These are phyloP conservation scores for Mormoops blainvillei DNA, from an alignment of 2,113 vertebrate genomes.

Conservation along the genomic window DNA sequence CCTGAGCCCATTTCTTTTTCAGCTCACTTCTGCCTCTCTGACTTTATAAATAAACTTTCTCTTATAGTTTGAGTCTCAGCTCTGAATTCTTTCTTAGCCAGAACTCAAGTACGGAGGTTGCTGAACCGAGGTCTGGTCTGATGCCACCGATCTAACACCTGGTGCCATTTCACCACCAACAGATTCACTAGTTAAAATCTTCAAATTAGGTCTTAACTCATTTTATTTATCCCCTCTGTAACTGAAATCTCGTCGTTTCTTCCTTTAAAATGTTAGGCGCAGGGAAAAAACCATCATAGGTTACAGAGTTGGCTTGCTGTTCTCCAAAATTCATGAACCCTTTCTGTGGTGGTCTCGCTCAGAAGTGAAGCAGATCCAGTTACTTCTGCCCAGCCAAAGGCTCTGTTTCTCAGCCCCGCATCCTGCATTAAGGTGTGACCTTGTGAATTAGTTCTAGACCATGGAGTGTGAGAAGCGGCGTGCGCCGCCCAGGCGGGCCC, in stretches of 20 bases:
- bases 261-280: neutral
- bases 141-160: neutral
- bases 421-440: neutral
- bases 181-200: neutral
- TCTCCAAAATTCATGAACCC: neutral
- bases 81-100: too few species aligned
- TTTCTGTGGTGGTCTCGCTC: neutral
- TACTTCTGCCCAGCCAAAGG: neutral
- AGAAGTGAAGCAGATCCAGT: neutral
- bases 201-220: neutral
- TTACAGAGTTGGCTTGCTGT: neutral
- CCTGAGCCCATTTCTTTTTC: too few species aligned
- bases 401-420: neutral
- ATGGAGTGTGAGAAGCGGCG: neutral
- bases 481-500: neutral
- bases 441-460: neutral
- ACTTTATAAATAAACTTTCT: too few species aligned
- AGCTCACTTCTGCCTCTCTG: too few species aligned
- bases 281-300: too few species aligned
- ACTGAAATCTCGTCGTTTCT: neutral
- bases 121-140: neutral
- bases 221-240: neutral
- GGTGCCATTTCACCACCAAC: neutral
- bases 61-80: too few species aligned
- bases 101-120: too few species aligned